These are phyloP conservation scores for Eupithecia dodoneata DNA, from an alignment of 2,888 invertebrate genomes.

Conservation along the genomic window DNA sequence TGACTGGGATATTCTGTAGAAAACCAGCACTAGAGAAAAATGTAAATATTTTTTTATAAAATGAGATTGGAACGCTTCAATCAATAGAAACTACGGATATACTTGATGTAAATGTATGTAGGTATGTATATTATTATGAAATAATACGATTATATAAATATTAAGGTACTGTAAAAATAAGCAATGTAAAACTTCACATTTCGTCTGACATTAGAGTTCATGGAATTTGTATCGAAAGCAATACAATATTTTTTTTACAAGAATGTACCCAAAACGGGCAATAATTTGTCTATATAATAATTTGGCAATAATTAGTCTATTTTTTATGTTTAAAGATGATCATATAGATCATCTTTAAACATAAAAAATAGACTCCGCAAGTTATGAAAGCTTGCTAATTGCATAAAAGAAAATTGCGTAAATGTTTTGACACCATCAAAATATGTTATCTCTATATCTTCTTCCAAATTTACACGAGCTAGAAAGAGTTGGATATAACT, in stretches of 20 bases:
- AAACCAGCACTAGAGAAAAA: slow-evolving; percentile 58
- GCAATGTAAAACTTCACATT: slow-evolving; percentile 16
- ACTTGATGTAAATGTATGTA: slow-evolving; percentile 62
- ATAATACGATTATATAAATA: slow-evolving; percentile 39
- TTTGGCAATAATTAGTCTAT: too few species aligned
- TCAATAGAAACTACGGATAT: slow-evolving; percentile 55
- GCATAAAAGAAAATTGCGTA: not conserved
- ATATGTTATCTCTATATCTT: not conserved
- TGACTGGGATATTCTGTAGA: slow-evolving; percentile 63
- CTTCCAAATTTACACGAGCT: not conserved
- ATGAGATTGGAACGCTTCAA: slow-evolving; percentile 56
- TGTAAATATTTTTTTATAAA: slow-evolving; percentile 71
- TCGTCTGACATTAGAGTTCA: not conserved
- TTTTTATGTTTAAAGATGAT: too few species aligned
- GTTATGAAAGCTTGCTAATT: not conserved
- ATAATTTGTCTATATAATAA: too few species aligned
- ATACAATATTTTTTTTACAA: not conserved
- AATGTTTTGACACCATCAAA: not conserved
- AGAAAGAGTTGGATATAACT: not conserved
- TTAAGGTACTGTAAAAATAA: slow-evolving; percentile 48
- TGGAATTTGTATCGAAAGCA: not conserved
- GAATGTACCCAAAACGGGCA: not conserved
- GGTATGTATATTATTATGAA: slow-evolving; percentile 55
- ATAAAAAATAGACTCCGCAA: not conserved
- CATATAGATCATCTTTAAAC: too few species aligned